Base-by-base conservation (phyloP, 2,888 invertebrate genomes). In the Netelia fuscicornis region DNA sequence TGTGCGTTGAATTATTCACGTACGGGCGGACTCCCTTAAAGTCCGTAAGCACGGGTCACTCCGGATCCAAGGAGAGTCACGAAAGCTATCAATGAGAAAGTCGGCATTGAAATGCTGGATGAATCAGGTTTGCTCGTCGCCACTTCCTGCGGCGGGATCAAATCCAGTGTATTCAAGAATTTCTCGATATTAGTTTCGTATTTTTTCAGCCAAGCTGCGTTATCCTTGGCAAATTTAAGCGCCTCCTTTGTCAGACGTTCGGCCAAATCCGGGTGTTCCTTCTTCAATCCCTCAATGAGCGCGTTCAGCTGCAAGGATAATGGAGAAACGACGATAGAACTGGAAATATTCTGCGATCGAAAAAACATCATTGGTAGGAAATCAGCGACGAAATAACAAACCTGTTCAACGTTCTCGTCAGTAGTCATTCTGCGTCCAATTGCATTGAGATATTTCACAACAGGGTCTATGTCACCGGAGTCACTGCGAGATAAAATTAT, bases 371-470 rank as follows among this genome's bases (percentile, higher is more conserved):
- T 1, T 58, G 20, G 20, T 3, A 2, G 2, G 58, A 17, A 17
- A 42, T 60, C 3, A 2, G 2, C 0, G 3, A 65, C 10, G 30
- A 2, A 20, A 42, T 68, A 13, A 48, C 64, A 2, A n/a, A 86
- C 87, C 84, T 84, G 82, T 0, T 54, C 17, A 10, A 64, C 30
- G 60, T 87, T 84, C 1, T 20, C 70, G 17, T 52, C n/a, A 30
- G 60, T 87, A 9, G 77, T 86, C 2, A 87, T 68, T 62, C 60
- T 54, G 9, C 44, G 8, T 37, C 74, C 84, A 30, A 86, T 20
- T 6, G 48, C 70, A 5, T 65, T 74, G n/a, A 87, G 13, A 30
- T 86, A 84, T 2, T 37, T 13, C 30, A n/a, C 13, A 2, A 84
- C 5, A 10, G 8, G 67, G 0, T 30, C 10, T 9, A 6, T 48